Conservation (phyloP, 2,888 invertebrate species). For the Pseudococcus longispinus region DNA sequence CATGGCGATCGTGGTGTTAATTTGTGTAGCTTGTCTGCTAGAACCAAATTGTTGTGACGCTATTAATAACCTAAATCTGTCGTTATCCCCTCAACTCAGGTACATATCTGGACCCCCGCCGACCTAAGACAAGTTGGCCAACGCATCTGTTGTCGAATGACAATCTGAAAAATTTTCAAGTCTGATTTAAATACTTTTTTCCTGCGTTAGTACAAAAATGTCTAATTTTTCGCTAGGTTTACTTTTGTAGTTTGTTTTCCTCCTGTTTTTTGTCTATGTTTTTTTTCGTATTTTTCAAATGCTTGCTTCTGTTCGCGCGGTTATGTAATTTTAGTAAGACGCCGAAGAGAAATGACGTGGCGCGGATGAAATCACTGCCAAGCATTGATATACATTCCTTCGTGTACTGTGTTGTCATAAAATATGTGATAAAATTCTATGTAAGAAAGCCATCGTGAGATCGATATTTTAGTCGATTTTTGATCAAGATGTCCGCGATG, state of each 20-base stretch:
- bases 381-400: slow-evolving; percentile 42
- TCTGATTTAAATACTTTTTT: slow-evolving; percentile 20
- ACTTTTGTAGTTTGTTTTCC: background rate
- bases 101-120: slow-evolving; percentile 86
- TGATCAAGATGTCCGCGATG: background rate
- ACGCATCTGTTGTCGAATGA: background rate
- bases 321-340: slow-evolving; percentile 8
- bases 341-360: background rate
- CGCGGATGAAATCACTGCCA: slow-evolving; percentile 32
- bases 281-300: background rate
- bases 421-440: background rate
- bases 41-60: slow-evolving; percentile 81
- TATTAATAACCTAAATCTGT: slow-evolving; percentile 77
- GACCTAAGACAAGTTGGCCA: slow-evolving; percentile 64
- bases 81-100: slow-evolving; percentile 79
- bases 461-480: background rate
- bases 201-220: slow-evolving; percentile 26
- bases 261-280: background rate
- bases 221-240: background rate
- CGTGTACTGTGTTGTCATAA: background rate
- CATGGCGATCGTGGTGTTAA: slow-evolving; percentile 74
- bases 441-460: background rate
- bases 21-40: slow-evolving; percentile 76
- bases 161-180: slow-evolving; percentile 4
- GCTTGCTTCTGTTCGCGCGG: slow-evolving; percentile 23